Evolutionary conservation across 2,113 vertebrate species (phyloP).

Genomic region (Hemiscyllium ocellatum): DNA sequence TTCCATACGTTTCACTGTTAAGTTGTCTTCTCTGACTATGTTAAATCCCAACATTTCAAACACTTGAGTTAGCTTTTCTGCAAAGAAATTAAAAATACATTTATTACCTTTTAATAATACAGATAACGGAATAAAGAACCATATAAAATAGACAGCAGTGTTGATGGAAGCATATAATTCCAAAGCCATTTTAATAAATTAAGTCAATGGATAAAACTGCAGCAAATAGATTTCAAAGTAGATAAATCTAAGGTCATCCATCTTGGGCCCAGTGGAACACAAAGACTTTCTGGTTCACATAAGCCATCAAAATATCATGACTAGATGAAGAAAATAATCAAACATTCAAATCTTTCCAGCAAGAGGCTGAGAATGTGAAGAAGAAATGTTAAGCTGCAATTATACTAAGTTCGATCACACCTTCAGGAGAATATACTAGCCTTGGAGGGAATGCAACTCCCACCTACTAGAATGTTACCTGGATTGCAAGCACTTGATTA

Average conservation of each 20-base stretch:
- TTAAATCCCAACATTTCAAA: constrained; percentile 62
- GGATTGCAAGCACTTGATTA: no score
- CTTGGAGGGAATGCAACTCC: not conserved
- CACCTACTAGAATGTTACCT: no score
- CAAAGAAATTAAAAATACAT: constrained; percentile 38
- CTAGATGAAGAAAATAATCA: not conserved
- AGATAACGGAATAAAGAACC: not conserved
- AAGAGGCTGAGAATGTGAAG: no score
- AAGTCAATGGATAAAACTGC: not conserved
- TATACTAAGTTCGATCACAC: no score
- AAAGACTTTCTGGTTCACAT: not conserved
- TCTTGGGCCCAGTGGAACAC: not conserved
- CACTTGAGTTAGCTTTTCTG: constrained; percentile 52
- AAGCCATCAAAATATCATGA: not conserved
- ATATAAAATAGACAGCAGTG: not conserved
- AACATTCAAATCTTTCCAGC: not conserved
- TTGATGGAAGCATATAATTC: not conserved
- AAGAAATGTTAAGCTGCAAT: no score
- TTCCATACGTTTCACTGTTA: constrained; percentile 48
- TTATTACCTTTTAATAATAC: not conserved
- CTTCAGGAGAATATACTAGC: no score
- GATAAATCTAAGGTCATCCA: not conserved
- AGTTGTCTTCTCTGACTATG: constrained; percentile 44
- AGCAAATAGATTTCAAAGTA: not conserved
- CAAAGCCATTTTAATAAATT: not conserved